phyloP scores from a whole-genome alignment of 1,140 invertebrate species.

The Pseudachorutes palmiensis region DNA sequence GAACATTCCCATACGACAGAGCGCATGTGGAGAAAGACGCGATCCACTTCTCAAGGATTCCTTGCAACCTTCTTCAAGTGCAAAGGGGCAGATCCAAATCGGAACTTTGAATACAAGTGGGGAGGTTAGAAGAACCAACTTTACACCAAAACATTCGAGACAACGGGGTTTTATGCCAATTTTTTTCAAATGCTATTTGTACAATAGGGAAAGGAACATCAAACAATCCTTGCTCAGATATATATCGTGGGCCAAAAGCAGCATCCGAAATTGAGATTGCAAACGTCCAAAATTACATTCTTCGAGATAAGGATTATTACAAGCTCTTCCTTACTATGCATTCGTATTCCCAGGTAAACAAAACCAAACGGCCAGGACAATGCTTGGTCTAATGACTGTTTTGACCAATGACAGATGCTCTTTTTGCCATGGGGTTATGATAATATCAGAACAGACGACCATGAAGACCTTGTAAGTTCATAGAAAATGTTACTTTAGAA shows the following conservation, averaged over 20 bases:
- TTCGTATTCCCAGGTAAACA: constrained; percentile 62
- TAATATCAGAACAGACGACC: constrained; percentile 20
- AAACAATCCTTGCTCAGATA: constrained; percentile 78
- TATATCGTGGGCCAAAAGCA: constrained; percentile 70
- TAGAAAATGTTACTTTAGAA: neutral
- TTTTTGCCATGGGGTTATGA: constrained; percentile 30
- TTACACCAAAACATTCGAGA: no score
- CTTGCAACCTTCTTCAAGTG: constrained; percentile 37
- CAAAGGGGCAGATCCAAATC: constrained; percentile 67
- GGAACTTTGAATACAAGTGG: constrained; percentile 72
- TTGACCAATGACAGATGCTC: constrained; percentile 17
- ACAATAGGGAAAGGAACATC: constrained; percentile 58
- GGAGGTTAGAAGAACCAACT: constrained; percentile 43
- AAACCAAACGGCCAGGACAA: neutral
- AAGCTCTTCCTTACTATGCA: constrained; percentile 74
- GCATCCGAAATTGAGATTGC: constrained; percentile 88
- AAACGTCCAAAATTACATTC: constrained; percentile 59
- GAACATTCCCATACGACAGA: constrained; percentile 27
- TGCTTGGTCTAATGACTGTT: neutral
- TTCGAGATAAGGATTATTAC: constrained; percentile 46
- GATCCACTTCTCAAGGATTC: constrained; percentile 36
- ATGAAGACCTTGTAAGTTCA: constrained; percentile 16
- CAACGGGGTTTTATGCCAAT: no score
- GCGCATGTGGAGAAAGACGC: constrained; percentile 67
- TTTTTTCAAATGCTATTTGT: constrained; percentile 3